Conservation (phyloP, 2,888 invertebrate species). For the Andrena chrysosceles region DNA sequence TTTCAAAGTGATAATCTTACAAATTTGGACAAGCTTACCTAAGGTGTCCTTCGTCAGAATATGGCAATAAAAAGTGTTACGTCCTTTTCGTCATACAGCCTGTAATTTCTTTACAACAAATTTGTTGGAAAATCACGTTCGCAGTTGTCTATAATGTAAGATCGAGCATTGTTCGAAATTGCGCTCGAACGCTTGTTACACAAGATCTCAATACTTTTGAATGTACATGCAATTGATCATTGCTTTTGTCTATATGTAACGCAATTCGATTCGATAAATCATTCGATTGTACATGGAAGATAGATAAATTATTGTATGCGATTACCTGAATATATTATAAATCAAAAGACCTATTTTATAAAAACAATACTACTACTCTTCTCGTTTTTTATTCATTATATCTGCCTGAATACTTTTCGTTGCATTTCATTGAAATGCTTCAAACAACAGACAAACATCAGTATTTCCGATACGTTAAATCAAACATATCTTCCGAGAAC, state of each 20-base stretch:
- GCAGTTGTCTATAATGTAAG: constrained; percentile 11
- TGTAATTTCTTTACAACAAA: constrained; percentile 1
- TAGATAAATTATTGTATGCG: constrained; percentile 9
- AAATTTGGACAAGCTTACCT: constrained; percentile 1
- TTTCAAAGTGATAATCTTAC: constrained; percentile 37
- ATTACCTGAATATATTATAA: constrained; percentile 27
- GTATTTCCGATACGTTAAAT: neutral
- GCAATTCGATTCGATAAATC: neutral
- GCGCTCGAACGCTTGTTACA: neutral
- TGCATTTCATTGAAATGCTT: constrained; percentile 2
- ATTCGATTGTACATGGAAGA: constrained; percentile 20
- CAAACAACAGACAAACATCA: neutral
- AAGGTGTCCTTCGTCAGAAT: neutral
- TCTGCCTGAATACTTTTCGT: neutral
- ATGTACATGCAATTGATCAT: constrained; percentile 5
- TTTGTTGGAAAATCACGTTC: neutral
- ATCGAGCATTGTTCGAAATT: constrained; percentile 10
- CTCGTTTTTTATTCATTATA: neutral
- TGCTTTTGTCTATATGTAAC: constrained; percentile 4
- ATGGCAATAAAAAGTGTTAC: constrained; percentile 6
- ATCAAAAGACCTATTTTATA: constrained; percentile 24
- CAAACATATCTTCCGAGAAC: neutral
- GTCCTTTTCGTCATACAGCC: neutral
- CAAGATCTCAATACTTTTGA: constrained; percentile 25
- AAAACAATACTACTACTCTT: neutral